Evolutionary conservation across 2,888 invertebrate genomes (phyloP), one percentile per base, ranked within the genome.

Genomic region (Leptinotarsa rubiginosa): DNA sequence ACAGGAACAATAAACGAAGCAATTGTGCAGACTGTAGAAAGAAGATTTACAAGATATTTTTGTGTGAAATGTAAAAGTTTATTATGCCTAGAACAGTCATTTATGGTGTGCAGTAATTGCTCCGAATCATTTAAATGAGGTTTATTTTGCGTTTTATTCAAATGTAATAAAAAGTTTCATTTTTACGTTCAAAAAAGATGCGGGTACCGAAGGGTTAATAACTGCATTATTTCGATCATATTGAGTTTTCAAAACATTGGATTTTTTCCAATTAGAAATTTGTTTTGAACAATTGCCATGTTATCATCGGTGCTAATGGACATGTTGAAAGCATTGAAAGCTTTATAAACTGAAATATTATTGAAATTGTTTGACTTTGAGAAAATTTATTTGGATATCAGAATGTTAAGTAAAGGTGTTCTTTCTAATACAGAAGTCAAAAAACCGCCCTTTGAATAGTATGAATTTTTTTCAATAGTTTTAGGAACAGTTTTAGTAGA

Each of bases 31-130:
- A 65, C 16, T 54, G 1, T 25, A 10, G n/a, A n/a, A n/a, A 65
- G 20, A 65, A 65, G 65, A 47, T 15, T 47, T 47, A 47, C 31
- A 47, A 65, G 18, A 65, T 47, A 65, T 65, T 47, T 18, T n/a
- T 65, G 65, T 47, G 47, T 65, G 47, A 47, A 65, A 65, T 31
- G 47, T 68, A 49, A 54, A 68, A 68, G 56, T 54, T 56, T 68
- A 54, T 68, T 68, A 68, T 54, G 56, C 18, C 54, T 25, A 20
- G 15, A 65, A 65, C 47, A 65, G 4, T 65, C 49, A 47, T 15
- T 31, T 5, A 31, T 31, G 7, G 7, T 31, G 31, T 7, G 31
- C 31, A 31, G 7, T 31, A 31, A 31, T 65, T 68, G 54, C 68
- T 68, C 68, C 68, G 16, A 54, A 54, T 65, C 18, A 16, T 65